A percentile compares a stretch with the other conserved stretches of the same genome.
Evolutionary conservation across 2,113 vertebrate species (phyloP).

Genomic region (Sceloporus undulatus): DNA sequence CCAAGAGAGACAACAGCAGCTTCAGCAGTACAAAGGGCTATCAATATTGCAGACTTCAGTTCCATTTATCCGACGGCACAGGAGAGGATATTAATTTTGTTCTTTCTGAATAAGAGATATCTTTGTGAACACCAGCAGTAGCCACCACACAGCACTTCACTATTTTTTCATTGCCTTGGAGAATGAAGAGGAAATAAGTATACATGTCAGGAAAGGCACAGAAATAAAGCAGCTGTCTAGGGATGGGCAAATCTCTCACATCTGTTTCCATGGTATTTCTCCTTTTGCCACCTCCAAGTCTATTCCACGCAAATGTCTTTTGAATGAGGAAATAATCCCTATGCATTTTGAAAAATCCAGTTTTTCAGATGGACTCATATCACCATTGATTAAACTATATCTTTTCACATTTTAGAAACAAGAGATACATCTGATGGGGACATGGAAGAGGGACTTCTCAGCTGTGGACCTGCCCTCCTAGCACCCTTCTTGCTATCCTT

Average conservation of each 20-base stretch:
- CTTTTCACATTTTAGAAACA: no score
- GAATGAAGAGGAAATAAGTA: background rate
- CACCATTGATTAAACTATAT: no score
- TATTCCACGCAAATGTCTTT: background rate
- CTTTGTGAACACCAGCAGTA: background rate
- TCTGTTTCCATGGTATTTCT: background rate
- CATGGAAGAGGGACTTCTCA: no score
- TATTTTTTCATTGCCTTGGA: background rate
- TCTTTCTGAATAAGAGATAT: background rate
- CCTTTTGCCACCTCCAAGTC: background rate
- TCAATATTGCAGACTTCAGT: conserved; percentile 11
- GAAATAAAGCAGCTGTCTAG: background rate
- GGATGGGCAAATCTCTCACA: background rate
- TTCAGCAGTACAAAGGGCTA: background rate
- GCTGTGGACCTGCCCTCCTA: no score
- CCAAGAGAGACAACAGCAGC: background rate
- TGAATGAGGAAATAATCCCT: no score
- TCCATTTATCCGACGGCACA: background rate
- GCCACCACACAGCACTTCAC: background rate
- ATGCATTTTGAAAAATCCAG: no score
- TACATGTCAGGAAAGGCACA: background rate
- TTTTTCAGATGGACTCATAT: no score
- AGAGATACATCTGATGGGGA: no score
- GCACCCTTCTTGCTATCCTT: no score
- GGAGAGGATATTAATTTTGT: conserved; percentile 8